These are phyloP conservation scores for Aix galericulata DNA, from an alignment of 2,113 vertebrate genomes.

Conservation along the genomic window DNA sequence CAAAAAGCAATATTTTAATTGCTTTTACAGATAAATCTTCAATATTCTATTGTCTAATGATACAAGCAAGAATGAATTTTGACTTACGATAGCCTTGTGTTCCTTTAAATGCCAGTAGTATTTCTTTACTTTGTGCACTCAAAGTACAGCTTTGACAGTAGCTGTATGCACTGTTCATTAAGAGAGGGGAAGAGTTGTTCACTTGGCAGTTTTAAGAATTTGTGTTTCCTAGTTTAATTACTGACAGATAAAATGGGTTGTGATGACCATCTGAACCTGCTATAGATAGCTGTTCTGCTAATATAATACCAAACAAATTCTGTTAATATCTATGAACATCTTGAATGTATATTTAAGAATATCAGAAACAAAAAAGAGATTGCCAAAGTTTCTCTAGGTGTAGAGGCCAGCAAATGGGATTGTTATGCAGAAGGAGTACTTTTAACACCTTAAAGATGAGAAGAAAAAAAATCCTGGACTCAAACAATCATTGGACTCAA, in stretches of 20 bases:
- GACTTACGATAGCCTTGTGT: fast-evolving
- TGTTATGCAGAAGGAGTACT: not conserved
- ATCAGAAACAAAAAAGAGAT: not conserved
- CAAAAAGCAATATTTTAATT: not conserved
- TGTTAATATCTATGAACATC: not conserved
- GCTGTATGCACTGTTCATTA: not conserved
- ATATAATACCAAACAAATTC: not conserved
- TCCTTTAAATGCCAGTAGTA: fast-evolving
- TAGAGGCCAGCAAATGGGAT: not conserved
- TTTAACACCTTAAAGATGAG: not conserved
- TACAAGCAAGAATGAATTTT: not conserved
- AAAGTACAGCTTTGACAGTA: not conserved
- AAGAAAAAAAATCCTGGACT: not conserved
- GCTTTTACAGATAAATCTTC: not conserved
- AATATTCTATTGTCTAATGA: not conserved
- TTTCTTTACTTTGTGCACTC: not conserved
- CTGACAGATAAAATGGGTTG: not conserved
- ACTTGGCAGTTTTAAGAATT: not conserved
- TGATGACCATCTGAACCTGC: not conserved
- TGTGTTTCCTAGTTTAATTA: not conserved
- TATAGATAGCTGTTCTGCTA: not conserved
- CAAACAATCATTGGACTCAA: not conserved
- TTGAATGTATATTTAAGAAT: not conserved
- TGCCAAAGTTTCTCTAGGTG: not conserved
- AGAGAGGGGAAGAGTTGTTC: not conserved